Evolutionary conservation across 2,888 invertebrate species (phyloP), one percentile per base, ranked within the genome.

Genomic region (Dorcus hopei): DNA sequence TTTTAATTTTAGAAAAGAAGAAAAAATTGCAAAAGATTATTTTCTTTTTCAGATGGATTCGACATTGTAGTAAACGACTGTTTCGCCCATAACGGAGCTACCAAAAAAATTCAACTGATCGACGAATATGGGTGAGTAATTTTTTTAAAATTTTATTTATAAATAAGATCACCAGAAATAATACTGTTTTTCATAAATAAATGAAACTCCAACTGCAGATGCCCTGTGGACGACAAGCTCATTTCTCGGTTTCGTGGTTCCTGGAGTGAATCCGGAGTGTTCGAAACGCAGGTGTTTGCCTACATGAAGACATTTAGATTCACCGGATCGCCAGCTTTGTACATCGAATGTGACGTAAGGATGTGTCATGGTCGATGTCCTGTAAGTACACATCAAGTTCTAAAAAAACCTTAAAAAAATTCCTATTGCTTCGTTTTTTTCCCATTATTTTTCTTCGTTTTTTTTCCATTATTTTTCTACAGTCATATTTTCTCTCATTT

Each of bases 291-390:
- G 77, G 93, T 95, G 48, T 95, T 90, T 77, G 95, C 95, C 7
- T 95, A 95, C 74, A 93, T 95, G 91, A 95, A 95, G 80, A 95
- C 95, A 2, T 93, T 93, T 79, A 83, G 95, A 59, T 95, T 95
- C 78, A 95, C 95, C 0, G 95, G 95, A 23, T 95, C 95, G 0
- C 95, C 95, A 0, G 95, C 95, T 5, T 83, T 95, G 3, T 95
- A 95, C 76, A 93, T 95, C 61, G 95, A 95, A 80, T 95, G 95
- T 72, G 95, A 95, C 77, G 95, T 95, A 38, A 82, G 95, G 67
- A 95, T 95, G 95, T 95, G 95, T 76, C 95, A 95, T 77, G 95
- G 95, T 61, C 83, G 93, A 68, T 95, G 95, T 81, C 95, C 95
- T 70, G 95, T 95, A 79, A 86, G 87, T 80, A 58, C 26, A 49